phyloP scores from a whole-genome alignment of 2,888 invertebrate genomes.

The Anarsia innoxiella region DNA sequence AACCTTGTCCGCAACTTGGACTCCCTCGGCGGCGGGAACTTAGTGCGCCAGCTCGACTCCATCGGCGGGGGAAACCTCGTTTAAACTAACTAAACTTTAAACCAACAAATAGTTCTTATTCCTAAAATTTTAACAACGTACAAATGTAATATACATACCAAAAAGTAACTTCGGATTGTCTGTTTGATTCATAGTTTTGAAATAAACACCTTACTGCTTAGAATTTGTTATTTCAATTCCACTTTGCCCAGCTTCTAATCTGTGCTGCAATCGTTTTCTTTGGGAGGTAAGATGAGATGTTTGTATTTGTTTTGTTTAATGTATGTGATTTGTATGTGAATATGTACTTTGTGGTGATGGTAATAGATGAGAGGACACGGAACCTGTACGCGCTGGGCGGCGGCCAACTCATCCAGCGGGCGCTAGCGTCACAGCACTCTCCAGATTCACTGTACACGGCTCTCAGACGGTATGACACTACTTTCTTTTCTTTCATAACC shows the following conservation, averaged over 20 bases:
- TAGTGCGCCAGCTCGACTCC: conserved; percentile 53
- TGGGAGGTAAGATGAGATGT: too few relatives aligned
- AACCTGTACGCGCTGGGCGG: conserved; percentile 53
- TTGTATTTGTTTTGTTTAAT: too few relatives aligned
- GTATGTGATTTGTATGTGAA: neutral
- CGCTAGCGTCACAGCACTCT: conserved; percentile 50
- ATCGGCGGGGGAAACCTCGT: conserved; percentile 59
- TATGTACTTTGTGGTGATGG: conserved; percentile 5
- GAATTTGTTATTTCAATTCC: too few relatives aligned
- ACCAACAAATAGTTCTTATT: neutral
- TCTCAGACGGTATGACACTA: conserved; percentile 35
- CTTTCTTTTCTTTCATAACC: too few relatives aligned
- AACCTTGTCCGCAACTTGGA: conserved; percentile 64
- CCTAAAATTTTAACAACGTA: conserved; percentile 23
- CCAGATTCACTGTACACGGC: conserved; percentile 37
- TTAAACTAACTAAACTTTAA: conserved; percentile 27
- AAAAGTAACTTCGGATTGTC: too few relatives aligned
- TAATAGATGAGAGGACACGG: conserved; percentile 59
- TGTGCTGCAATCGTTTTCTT: too few relatives aligned
- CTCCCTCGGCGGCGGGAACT: conserved; percentile 68
- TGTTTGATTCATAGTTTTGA: too few relatives aligned
- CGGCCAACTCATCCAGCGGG: conserved; percentile 54
- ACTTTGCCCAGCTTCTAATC: too few relatives aligned
- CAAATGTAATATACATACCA: conserved; percentile 45
- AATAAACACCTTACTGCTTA: too few relatives aligned